Evolutionary conservation across 1,140 invertebrate species (phyloP).

Genomic region (Zaprionus lachaisei): DNA sequence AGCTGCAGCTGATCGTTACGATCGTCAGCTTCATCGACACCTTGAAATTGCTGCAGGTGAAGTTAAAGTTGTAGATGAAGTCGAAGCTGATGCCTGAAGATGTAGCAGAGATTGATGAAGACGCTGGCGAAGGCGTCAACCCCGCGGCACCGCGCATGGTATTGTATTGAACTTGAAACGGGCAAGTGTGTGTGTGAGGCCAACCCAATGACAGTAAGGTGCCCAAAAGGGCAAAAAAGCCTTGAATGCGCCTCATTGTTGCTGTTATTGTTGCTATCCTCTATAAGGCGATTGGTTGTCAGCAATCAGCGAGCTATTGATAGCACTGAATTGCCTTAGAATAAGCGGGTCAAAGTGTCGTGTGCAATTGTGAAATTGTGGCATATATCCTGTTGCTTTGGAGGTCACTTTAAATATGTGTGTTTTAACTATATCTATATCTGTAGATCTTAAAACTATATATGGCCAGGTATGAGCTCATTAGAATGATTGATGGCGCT

Average conservation of each 20-base stretch:
- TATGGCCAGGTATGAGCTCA: neutral
- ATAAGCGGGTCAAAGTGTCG: neutral
- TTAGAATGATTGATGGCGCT: conserved; percentile 23
- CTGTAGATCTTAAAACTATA: neutral
- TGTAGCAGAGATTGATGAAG: conserved; percentile 18
- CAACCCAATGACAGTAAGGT: conserved; percentile 4
- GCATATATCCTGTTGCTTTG: neutral
- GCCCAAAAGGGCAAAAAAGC: conserved; percentile 11
- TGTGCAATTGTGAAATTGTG: neutral
- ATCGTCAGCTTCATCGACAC: conserved; percentile 41
- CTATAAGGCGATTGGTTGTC: neutral
- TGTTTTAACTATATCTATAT: neutral
- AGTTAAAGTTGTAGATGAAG: conserved; percentile 7
- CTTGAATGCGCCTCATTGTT: conserved; percentile 26
- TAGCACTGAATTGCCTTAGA: neutral
- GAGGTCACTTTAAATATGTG: neutral
- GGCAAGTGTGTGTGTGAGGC: neutral
- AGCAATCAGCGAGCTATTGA: conserved; percentile 1
- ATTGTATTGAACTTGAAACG: conserved; percentile 31
- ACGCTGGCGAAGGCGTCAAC: conserved; percentile 1
- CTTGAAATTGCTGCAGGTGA: conserved; percentile 51
- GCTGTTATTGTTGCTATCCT: conserved; percentile 2
- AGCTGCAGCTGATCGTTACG: neutral
- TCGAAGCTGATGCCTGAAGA: neutral
- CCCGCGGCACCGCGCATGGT: neutral